Percentiles rank a stretch among this genome's conserved stretches.
Evolutionary conservation across 2,113 vertebrate species (phyloP).

Genomic region (Sterrhoptilus dennistouni): DNA sequence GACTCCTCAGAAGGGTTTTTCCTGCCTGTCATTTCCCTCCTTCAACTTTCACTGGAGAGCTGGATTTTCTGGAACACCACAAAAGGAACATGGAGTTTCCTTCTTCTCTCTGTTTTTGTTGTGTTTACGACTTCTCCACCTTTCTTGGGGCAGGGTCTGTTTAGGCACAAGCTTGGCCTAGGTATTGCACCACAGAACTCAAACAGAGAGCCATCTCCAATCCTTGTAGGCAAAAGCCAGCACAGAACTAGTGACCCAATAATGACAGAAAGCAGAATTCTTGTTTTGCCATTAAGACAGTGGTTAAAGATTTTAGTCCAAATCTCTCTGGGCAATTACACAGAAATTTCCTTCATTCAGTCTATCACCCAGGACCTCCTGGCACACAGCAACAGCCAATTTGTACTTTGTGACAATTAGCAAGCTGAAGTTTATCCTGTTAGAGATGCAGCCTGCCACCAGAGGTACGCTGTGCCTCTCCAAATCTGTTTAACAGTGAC

Average conservation of each 20-base stretch:
- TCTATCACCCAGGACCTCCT: not conserved
- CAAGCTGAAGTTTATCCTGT: not conserved
- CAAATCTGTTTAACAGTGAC: not conserved
- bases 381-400: not conserved
- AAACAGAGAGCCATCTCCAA: not conserved
- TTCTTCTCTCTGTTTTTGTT: not conserved
- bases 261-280: not conserved
- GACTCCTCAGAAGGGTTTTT: not conserved
- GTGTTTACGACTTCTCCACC: not conserved
- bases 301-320: not conserved
- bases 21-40: not conserved
- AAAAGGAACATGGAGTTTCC: rapidly evolving
- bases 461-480: not conserved
- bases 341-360: not conserved
- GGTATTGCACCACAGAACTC: not conserved
- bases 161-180: rapidly evolving
- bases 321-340: not conserved
- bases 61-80: not conserved
- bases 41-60: not conserved
- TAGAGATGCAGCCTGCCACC: not conserved
- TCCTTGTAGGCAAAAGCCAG: not conserved
- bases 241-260: not conserved
- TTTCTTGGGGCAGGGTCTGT: not conserved
- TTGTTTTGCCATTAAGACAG: not conserved
- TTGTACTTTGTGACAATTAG: not conserved